Conservation (phyloP, 1,140 invertebrate genomes). For the Calephelis nemesis region DNA sequence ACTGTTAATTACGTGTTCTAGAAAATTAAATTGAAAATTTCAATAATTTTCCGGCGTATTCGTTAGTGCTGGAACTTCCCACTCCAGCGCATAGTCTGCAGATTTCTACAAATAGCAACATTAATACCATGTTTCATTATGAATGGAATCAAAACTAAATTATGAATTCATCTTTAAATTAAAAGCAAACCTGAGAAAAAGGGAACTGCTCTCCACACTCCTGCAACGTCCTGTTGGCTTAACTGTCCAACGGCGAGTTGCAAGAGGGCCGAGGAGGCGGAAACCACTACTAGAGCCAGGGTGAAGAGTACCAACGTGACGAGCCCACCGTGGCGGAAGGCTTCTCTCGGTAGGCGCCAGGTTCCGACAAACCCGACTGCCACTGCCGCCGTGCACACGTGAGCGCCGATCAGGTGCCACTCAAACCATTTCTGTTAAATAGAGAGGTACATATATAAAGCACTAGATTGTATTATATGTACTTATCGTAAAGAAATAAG, state of each 20-base stretch:
- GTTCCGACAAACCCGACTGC: constrained; percentile 76
- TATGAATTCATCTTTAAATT: neutral
- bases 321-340: constrained; percentile 78
- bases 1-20: too few relatives aligned
- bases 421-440: constrained; percentile 40
- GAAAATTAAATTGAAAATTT: too few relatives aligned
- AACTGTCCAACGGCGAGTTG: constrained; percentile 90
- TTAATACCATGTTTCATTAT: too few relatives aligned
- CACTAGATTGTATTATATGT: too few relatives aligned
- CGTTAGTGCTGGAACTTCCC: too few relatives aligned
- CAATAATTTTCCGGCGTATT: too few relatives aligned
- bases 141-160: too few relatives aligned
- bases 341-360: constrained; percentile 78
- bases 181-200: constrained; percentile 83
- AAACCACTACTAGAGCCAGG: constrained; percentile 82
- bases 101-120: too few relatives aligned
- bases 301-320: constrained; percentile 85
- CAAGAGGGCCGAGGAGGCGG: constrained; percentile 86
- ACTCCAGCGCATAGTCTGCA: too few relatives aligned
- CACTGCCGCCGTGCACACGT: constrained; percentile 76
- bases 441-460: neutral
- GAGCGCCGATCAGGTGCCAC: constrained; percentile 45
- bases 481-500: too few relatives aligned
- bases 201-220: constrained; percentile 89
- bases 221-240: constrained; percentile 87